Base-by-base conservation (phyloP, 2,113 vertebrate species). In the Callipepla squamata region DNA sequence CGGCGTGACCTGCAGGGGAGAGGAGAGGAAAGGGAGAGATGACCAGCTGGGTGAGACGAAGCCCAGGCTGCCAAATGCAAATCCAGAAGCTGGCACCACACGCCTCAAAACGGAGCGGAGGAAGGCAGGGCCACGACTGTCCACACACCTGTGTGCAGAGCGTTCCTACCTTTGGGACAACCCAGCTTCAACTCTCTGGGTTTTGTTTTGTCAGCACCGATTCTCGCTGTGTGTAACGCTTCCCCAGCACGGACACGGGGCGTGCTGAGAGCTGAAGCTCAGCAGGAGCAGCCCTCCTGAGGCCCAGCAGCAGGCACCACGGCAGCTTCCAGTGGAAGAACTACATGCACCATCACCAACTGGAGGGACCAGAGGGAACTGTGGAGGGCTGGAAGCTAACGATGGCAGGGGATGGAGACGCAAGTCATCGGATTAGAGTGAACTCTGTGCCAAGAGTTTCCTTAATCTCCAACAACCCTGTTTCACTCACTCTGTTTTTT, bases 401-500 rank as follows among this genome's bases (percentile, higher is more conserved):
- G 23, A 22, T 0, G 11, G 86, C 86, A 92, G 50, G 70, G 74
- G 47, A 76, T 47, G 87, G 91, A 95, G 96, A 69, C 0, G 1
- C 45, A 79, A 88, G 92, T 32, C 21, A 26, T 73, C 0, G 0
- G 70, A 76, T 74, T 69, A 66, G 85, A 62, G 85, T 68, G 13
- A 70, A 68, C 79, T 92, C 89, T 51, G 48, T 23, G 34, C 61
- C 36, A 16, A 42, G 80, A 85, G 72, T 11, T 34, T 23, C n/a
- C 50, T 45, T 66, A 57, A 26, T 36, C 95, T 77, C 47, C 38
- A 79, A 22, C 7, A 40, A 70, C 87, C 95, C 83, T 55, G 70
- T 32, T 55, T 80, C 96, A 98, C 98, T 94, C 97, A 99, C 98
- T 98, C 97, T 98, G 98, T 87, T 99, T 99, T 94, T 98, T 99